Base-by-base conservation (phyloP, 2,113 vertebrate genomes). In the Rhipidura dahli region DNA sequence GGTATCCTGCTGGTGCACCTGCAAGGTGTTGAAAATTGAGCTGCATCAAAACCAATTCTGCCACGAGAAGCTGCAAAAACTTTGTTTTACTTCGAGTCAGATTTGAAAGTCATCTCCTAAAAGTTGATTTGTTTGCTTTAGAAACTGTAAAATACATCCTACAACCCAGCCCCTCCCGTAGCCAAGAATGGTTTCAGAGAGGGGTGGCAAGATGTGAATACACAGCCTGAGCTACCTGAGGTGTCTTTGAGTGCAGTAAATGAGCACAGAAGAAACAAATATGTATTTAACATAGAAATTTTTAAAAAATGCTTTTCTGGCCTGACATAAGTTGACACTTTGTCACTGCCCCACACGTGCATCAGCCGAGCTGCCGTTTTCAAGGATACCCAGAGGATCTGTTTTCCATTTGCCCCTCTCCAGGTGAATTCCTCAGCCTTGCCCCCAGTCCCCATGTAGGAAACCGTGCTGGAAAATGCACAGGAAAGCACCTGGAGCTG, bases 301-400 rank as follows among this genome's bases (percentile, higher is more conserved):
- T 39, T 39, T 10, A 39, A 77, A 79, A 61, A 81, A 60, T 16
- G 4, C 2, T n/a, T 85, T 79, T 16, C 13, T 82, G 51, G 7
- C 7, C 3, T 28, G 9, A 19, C 15, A 14, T 4, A 15, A 3
- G 3, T 44, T 59, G 33, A 1, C 18, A 23, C 1, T 42, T 16
- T 57, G n/a, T 39, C 44, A 7, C 28, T 75, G 4, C 12, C 60
- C 27, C 31, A 13, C 40, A 7, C 2, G 0, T 15, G 7, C 26
- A 45, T 17, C 75, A 49, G 40, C 15, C 4, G 33, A 75, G 31
- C 4, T 40, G 20, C 19, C 70, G 14, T 33, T 78, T 72, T 27
- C 30, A 44, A 31, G 26, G 71, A 9, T 44, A n/a, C 33, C 45
- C 50, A 7, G 45, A 80, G 8, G 33, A 65, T 73, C 8, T 60